Percentiles rank a stretch among this genome's conserved stretches.
Conservation (phyloP, 2,113 vertebrate genomes). For the Spea bombifrons region DNA sequence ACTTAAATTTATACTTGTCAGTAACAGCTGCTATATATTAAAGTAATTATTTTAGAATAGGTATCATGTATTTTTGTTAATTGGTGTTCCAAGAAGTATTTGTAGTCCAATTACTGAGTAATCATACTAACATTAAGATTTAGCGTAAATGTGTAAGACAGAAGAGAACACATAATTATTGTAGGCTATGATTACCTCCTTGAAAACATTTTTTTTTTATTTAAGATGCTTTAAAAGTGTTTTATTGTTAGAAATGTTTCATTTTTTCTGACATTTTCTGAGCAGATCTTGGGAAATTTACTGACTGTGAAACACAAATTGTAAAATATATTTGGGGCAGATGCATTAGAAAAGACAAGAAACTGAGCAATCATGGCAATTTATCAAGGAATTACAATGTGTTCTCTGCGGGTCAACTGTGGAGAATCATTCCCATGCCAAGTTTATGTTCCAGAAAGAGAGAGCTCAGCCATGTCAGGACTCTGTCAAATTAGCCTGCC, state of each 20-base stretch:
- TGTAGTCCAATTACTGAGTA: slow-evolving; percentile 35
- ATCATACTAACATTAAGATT: slow-evolving; percentile 15
- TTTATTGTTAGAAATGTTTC: slow-evolving; percentile 3
- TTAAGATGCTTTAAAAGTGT: slow-evolving; percentile 23
- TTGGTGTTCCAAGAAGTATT: slow-evolving; percentile 37
- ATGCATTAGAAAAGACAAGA: slow-evolving; percentile 25
- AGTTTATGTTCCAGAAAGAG: slow-evolving; percentile 47
- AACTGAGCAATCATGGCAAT: slow-evolving; percentile 46
- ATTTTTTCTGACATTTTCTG: slow-evolving; percentile 26
- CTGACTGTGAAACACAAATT: slow-evolving; percentile 42
- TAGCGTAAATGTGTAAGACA: slow-evolving; percentile 20
- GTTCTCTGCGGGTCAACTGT: slow-evolving; percentile 45
- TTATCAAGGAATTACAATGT: slow-evolving; percentile 49
- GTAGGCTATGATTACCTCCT: slow-evolving; percentile 1
- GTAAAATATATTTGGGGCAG: slow-evolving; percentile 47
- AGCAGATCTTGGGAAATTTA: slow-evolving; percentile 30
- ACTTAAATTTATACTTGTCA: slow-evolving; percentile 6
- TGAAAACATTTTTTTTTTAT: slow-evolving; percentile 25
- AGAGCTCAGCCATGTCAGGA: slow-evolving; percentile 46
- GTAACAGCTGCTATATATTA: slow-evolving; percentile 35
- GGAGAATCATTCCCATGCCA: slow-evolving; percentile 43
- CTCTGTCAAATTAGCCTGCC: slow-evolving; percentile 47
- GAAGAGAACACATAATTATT: slow-evolving; percentile 18
- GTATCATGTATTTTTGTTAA: slow-evolving; percentile 37
- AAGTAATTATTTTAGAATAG: slow-evolving; percentile 34